Evolutionary conservation across 2,113 vertebrate genomes (phyloP), one percentile per base, ranked within the genome.

Genomic region (Podarcis raffonei): DNA sequence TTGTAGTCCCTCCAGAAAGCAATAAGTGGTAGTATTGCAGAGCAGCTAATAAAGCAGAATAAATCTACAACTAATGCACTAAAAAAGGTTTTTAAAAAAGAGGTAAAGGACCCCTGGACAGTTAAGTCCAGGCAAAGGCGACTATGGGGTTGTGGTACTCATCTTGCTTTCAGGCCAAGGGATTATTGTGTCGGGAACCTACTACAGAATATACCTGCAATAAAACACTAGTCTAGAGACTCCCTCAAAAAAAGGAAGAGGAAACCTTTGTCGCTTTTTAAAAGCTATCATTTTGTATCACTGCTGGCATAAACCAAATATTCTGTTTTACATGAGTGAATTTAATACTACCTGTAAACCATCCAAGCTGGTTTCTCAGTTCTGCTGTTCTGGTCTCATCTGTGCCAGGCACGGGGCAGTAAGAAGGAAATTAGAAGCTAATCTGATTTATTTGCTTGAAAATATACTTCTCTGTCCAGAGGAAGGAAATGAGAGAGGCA

Each of bases 371-470:
- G 15, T 16, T 80, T 59, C 53, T 71, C 39, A 48, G 66, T 71
- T 71, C 81, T 69, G 35, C 25, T 37, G 80, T 82, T 82, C 57
- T 65, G 9, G 69, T 37, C 27, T 71, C 18, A 15, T 57, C 30
- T 23, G 12, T 74, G 32, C 42, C n/a, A 57, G 23, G 57, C n/a
- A 72, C 48, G 25, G 68, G 69, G 4, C 69, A 22, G 20, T 32
- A 74, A 35, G 30, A 57, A 18, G 69, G 69, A 74, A 84, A 84
- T 84, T 32, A 57, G 48, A 84, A 30, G 82, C 66, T 84, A 71
- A 84, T 84, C 66, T 71, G 66, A 84, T 84, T 71, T 71, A 83
- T 83, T 71, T 53, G 39, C 66, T 84, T 84, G 39, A 53, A 69
- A 84, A 69, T 71, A 27, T 42, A 83, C 69, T 8, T 7, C 65